phyloP scores from a whole-genome alignment of 2,888 invertebrate species.

The Synergus japonicus region DNA sequence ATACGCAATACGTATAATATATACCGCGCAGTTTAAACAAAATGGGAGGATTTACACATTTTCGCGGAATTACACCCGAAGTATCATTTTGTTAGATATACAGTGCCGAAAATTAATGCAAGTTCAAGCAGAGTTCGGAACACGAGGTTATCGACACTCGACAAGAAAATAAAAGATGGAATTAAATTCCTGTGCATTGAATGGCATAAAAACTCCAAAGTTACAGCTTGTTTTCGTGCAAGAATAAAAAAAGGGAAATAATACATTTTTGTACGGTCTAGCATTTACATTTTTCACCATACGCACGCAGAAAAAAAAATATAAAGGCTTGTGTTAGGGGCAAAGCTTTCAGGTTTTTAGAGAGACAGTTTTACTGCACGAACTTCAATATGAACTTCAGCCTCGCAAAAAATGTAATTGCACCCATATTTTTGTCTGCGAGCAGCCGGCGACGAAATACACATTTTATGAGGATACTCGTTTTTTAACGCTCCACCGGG shows the following conservation, averaged over 20 bases:
- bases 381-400: conserved; percentile 21
- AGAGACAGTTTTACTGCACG: conserved; percentile 3
- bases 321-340: not conserved
- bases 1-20: too few relatives aligned
- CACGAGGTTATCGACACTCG: not conserved
- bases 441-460: conserved; percentile 22
- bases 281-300: not conserved
- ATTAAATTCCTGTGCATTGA: not conserved
- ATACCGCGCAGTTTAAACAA: too few relatives aligned
- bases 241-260: not conserved
- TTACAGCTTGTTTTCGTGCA: not conserved
- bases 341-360: not conserved
- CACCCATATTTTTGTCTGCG: conserved; percentile 11
- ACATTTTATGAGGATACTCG: not conserved
- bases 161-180: not conserved
- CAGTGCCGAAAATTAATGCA: not conserved
- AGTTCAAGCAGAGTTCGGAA: not conserved
- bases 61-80: too few relatives aligned
- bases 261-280: not conserved
- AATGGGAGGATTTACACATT: too few relatives aligned
- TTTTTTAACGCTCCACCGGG: conserved; percentile 2
- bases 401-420: conserved; percentile 20
- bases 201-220: not conserved
- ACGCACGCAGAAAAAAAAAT: not conserved
- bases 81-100: not conserved